Conservation (phyloP, 2,797 vertebrate genomes). For the Ispidina picta region DNA sequence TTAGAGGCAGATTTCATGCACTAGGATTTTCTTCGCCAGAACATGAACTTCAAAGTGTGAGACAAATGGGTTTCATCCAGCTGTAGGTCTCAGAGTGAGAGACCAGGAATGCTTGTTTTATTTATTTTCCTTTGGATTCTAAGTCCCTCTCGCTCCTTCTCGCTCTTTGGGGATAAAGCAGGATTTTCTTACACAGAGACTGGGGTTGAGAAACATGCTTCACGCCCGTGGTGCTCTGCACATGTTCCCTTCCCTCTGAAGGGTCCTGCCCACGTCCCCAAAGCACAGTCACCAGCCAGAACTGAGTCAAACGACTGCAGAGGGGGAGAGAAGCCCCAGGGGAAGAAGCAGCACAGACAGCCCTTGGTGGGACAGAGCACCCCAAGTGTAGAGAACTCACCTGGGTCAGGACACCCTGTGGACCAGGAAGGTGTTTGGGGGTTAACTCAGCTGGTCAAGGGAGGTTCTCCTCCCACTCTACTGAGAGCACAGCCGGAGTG, state of each 20-base stretch:
- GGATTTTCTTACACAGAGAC: background rate
- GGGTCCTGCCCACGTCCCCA: background rate
- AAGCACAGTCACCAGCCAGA: background rate
- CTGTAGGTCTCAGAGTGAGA: background rate
- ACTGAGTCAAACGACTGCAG: background rate
- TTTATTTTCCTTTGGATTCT: slow-evolving; percentile 54
- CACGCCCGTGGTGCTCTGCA: background rate
- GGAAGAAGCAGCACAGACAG: background rate
- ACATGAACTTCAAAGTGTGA: slow-evolving; percentile 16
- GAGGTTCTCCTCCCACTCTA: too few relatives aligned
- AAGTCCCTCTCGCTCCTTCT: background rate
- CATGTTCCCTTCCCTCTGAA: background rate
- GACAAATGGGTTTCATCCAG: slow-evolving; percentile 18
- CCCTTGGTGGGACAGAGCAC: background rate
- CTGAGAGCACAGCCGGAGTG: too few relatives aligned
- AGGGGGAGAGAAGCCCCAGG: background rate
- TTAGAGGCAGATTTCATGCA: background rate
- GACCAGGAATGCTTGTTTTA: background rate
- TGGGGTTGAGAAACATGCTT: background rate
- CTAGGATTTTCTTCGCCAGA: background rate
- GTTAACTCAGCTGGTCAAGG: background rate
- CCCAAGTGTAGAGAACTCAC: background rate
- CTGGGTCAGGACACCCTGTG: background rate
- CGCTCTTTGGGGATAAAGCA: slow-evolving; percentile 2
- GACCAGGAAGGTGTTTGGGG: background rate